Base-by-base conservation (phyloP, 92 coral and sea anemone genomes). In the Parazoanthus swiftii region DNA sequence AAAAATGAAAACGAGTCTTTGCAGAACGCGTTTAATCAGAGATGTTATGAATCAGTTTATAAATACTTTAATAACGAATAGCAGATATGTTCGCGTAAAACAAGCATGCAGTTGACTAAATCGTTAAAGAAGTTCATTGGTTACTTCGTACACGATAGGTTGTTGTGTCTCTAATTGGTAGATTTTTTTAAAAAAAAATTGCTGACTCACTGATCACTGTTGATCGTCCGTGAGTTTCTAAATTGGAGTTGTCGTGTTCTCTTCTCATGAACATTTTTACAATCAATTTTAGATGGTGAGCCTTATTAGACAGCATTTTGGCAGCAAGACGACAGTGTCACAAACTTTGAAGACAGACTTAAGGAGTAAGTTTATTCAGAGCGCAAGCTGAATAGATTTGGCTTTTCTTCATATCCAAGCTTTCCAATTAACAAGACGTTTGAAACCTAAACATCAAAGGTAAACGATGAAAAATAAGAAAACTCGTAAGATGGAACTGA, bases 311-410 rank as follows among this genome's bases (percentile, higher is more conserved):
- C 39, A 79, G 29, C 25, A 50, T 26, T 79, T 46, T 48, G 68
- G 82, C n/a, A 35, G 66, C 23, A 36, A 5, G 15, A 23, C 65
- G 42, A 79, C 82, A 79, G 4, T 79, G 82, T 79, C 82, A 79
- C 3, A 29, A n/a, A 26, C 4, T 50, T 79, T 73, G n/a, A 23
- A 10, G 43, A 26, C 77, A 73, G 43, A 20, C 77, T 25, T 11
- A 50, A 79, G n/a, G 36, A 4, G 23, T 29, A 51, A 9, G 82
- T 79, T 79, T 79, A 46, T 29, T 46, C 82, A 79, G 82, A 79
- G 59, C 15, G 67, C 54, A 79, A 79, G 82, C 82, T 79, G 68
- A 50, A 50, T 25, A n/a, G 21, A 79, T 48, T 63, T 23, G 3
- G 25, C 15, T 21, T 20, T 9, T 20, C 8, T 63, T 63, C 82